A percentile compares a stretch with the other conserved stretches of the same genome.
phyloP scores from a whole-genome alignment of 2,797 vertebrate species.

The Orientallactaga sibirica region DNA sequence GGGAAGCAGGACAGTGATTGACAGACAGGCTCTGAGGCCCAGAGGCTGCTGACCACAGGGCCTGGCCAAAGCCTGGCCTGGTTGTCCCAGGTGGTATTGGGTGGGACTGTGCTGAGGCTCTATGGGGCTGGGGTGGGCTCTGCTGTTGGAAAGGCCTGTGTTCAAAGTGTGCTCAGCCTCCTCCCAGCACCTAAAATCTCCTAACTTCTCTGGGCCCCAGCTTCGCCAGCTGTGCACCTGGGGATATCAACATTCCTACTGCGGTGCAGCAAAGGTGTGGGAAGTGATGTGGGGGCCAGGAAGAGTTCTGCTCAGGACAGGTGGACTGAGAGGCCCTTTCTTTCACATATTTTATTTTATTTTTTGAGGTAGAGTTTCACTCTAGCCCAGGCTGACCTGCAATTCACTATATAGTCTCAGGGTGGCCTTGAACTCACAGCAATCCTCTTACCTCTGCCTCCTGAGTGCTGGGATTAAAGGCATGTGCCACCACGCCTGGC shows the following conservation, averaged over 20 bases:
- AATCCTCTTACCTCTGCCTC: too few relatives aligned
- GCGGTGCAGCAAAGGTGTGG: neutral
- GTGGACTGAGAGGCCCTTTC: neutral
- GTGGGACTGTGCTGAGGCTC: neutral
- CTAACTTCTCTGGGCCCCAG: neutral
- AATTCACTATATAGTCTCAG: too few relatives aligned
- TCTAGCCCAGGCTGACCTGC: too few relatives aligned
- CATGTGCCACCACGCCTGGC: too few relatives aligned
- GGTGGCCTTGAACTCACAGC: too few relatives aligned
- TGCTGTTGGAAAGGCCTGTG: neutral
- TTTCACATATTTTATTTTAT: too few relatives aligned
- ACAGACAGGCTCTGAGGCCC: neutral
- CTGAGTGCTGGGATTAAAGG: too few relatives aligned
- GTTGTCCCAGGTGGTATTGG: neutral
- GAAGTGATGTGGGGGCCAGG: neutral
- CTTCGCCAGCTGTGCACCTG: neutral
- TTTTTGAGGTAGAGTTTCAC: too few relatives aligned
- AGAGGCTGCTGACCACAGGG: neutral
- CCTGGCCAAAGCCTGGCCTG: neutral
- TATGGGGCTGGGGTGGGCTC: neutral
- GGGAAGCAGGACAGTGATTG: neutral
- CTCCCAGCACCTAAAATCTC: neutral
- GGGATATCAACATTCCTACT: rapidly evolving
- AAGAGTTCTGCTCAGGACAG: neutral
- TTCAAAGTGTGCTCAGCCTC: neutral